These are phyloP conservation scores for Cryptops parisi DNA, from an alignment of 2,888 invertebrate species.

Conservation along the genomic window DNA sequence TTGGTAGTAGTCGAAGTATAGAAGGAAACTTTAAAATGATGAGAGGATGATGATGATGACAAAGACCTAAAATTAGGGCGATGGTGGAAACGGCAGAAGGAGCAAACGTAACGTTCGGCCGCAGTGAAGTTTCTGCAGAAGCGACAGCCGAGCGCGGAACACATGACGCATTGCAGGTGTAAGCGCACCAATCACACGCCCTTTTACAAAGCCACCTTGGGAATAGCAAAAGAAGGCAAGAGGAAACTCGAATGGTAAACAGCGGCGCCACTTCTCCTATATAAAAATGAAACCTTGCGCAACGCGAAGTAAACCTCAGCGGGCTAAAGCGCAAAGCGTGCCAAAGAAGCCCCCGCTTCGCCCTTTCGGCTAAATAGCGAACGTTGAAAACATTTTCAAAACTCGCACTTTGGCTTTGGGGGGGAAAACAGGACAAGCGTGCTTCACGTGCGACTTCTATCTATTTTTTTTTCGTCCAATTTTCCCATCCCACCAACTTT, in stretches of 20 bases:
- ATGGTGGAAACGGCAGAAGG: not conserved
- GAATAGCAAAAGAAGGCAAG: not conserved
- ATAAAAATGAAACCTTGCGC: conserved; percentile 11
- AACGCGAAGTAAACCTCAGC: conserved; percentile 1
- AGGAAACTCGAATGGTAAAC: no score
- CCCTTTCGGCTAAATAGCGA: not conserved
- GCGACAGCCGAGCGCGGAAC: not conserved
- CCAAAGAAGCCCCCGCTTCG: no score
- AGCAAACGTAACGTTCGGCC: not conserved
- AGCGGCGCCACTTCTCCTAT: not conserved
- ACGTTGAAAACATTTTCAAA: no score
- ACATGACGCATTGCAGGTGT: conserved; percentile 73
- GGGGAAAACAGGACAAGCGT: not conserved
- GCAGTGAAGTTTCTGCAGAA: conserved; percentile 8
- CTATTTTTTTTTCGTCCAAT: not conserved
- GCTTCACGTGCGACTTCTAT: not conserved
- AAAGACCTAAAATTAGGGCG: not conserved
- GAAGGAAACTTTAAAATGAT: no score
- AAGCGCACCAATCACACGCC: conserved; percentile 51
- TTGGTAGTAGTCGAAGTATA: no score
- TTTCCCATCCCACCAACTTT: not conserved
- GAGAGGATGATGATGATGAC: no score
- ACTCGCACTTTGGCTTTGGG: not conserved
- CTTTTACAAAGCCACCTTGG: conserved; percentile 10
- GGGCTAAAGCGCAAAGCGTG: not conserved